Conservation (phyloP, 2,113 vertebrate genomes). For the Pterocles burchelli region DNA sequence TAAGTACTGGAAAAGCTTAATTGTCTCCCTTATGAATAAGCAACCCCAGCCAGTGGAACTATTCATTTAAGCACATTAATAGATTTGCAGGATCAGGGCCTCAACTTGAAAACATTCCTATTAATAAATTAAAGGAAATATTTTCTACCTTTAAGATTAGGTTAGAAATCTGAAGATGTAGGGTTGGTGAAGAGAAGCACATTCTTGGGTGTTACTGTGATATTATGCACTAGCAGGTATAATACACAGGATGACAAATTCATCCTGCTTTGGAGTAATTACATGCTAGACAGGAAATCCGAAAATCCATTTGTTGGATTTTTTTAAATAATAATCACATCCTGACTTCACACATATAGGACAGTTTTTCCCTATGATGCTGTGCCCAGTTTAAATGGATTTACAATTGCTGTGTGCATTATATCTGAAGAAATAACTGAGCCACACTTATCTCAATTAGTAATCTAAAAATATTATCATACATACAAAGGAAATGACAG, state of each 20-base stretch:
- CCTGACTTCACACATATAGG: not conserved
- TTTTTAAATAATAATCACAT: not conserved
- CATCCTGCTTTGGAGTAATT: not conserved
- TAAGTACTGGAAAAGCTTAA: not conserved
- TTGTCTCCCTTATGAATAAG: not conserved
- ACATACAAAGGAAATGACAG: not conserved
- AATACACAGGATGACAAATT: not conserved
- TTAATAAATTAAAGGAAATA: not conserved
- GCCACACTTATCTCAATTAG: not conserved
- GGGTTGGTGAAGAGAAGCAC: not conserved
- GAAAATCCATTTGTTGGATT: not conserved
- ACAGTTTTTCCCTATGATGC: not conserved
- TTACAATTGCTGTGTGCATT: not conserved
- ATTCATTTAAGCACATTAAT: not conserved
- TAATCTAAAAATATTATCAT: not conserved
- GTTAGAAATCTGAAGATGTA: not conserved
- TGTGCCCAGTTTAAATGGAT: not conserved
- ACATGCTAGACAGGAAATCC: not conserved
- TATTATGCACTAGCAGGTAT: not conserved
- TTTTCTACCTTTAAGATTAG: not conserved
- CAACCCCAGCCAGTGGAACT: not conserved
- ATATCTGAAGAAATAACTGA: not conserved
- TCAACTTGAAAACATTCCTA: not conserved
- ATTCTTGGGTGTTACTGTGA: not conserved
- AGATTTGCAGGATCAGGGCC: not conserved